These are phyloP conservation scores for Calycopis cecrops DNA, from an alignment of 1,140 invertebrate genomes.

Conservation along the genomic window DNA sequence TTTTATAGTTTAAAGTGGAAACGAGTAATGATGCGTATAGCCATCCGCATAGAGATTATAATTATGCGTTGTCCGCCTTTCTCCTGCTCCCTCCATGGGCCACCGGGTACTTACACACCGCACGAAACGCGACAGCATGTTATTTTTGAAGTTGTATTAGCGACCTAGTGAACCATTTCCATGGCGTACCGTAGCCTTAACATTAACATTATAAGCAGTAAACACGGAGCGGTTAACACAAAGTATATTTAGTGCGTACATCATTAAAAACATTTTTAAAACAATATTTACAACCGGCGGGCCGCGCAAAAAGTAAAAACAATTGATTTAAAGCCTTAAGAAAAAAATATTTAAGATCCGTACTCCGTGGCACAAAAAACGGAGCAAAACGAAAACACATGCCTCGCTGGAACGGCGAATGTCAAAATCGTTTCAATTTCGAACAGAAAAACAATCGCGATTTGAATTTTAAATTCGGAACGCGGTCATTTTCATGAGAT, in stretches of 20 bases:
- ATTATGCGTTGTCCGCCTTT: too few relatives aligned
- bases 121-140: too few relatives aligned
- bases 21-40: too few relatives aligned
- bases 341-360: conserved; percentile 30
- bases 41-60: too few relatives aligned
- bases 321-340: conserved; percentile 54
- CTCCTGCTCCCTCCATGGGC: too few relatives aligned
- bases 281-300: conserved; percentile 46
- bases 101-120: too few relatives aligned
- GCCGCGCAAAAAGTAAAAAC: conserved; percentile 40
- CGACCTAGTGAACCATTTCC: too few relatives aligned
- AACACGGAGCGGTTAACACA: too few relatives aligned
- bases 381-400: conserved; percentile 47
- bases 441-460: conserved; percentile 59
- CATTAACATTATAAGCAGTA: too few relatives aligned
- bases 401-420: conserved; percentile 42
- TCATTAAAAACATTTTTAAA: conserved; percentile 54
- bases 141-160: too few relatives aligned
- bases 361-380: conserved; percentile 25
- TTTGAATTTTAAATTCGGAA: conserved; percentile 68
- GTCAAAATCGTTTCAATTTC: conserved; percentile 72
- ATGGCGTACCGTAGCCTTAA: too few relatives aligned
- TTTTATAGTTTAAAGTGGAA: too few relatives aligned
- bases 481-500: conserved; percentile 58
- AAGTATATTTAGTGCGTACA: conserved; percentile 26